Conservation (phyloP, 1,140 invertebrate species). For the Drosophila ercepeae region DNA sequence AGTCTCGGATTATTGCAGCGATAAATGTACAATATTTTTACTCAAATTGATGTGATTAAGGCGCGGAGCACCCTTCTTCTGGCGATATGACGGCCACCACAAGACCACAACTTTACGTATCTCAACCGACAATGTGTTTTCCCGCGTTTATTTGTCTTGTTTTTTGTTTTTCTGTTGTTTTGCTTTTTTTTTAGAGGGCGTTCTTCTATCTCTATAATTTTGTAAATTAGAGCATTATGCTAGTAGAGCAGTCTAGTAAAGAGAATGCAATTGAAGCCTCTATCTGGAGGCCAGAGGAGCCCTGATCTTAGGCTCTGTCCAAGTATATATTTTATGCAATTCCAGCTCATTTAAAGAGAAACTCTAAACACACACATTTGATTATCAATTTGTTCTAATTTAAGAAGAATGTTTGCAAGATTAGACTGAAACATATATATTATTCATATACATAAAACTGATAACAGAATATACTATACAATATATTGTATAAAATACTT, state of each 20-base stretch:
- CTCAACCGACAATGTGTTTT: not conserved
- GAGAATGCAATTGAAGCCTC: not conserved
- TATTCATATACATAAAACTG: not conserved
- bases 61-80: constrained; percentile 8
- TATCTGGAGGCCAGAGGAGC: constrained; percentile 4
- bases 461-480: not conserved
- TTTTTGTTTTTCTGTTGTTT: too few relatives aligned
- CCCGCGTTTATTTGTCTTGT: not conserved
- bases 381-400: not conserved
- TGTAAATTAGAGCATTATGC: constrained; percentile 33
- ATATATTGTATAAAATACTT: not conserved
- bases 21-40: constrained; percentile 11
- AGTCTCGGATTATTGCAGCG: constrained; percentile 7
- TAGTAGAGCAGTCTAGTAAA: constrained; percentile 32
- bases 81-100: not conserved
- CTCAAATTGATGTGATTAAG: constrained; percentile 22
- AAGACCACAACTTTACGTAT: constrained; percentile 11
- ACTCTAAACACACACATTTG: not conserved
- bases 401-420: not conserved
- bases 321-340: not conserved
- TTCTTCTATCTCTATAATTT: constrained; percentile 7
- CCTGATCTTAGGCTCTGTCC: constrained; percentile 6
- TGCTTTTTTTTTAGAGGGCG: constrained; percentile 11
- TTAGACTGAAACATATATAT: not conserved
- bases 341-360: not conserved